phyloP scores from a whole-genome alignment of 1,140 invertebrate genomes.

The Nymphalis io region DNA sequence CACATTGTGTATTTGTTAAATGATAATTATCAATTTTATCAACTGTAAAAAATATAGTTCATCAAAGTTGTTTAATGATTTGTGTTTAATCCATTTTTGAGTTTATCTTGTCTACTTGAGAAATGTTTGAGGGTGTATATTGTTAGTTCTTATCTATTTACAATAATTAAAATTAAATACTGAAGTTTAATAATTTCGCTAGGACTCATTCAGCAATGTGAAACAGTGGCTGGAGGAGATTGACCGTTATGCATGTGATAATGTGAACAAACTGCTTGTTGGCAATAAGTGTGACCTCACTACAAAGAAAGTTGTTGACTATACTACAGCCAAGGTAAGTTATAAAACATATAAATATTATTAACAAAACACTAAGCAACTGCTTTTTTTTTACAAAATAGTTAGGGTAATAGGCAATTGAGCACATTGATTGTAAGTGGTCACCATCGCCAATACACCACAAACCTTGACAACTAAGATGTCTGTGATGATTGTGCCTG shows the following conservation, averaged over 20 bases:
- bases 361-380: neutral
- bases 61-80: no score
- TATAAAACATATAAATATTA: neutral
- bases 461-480: no score
- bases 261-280: constrained; percentile 99
- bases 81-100: no score
- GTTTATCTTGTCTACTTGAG: no score
- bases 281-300: constrained; percentile 99
- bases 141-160: no score
- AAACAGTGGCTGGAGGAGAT: constrained; percentile 99
- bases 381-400: no score
- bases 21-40: neutral
- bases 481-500: no score
- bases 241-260: constrained; percentile 99
- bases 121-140: no score
- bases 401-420: no score
- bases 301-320: constrained; percentile 97
- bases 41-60: no score
- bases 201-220: constrained; percentile 98
- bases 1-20: neutral
- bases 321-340: constrained; percentile 93
- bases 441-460: no score
- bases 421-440: no score
- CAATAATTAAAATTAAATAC: neutral
- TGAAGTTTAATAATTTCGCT: constrained; percentile 1